Evolutionary conservation across 1,140 invertebrate species (phyloP), one percentile per base, ranked within the genome.

Genomic region (Drosophila leontia): DNA sequence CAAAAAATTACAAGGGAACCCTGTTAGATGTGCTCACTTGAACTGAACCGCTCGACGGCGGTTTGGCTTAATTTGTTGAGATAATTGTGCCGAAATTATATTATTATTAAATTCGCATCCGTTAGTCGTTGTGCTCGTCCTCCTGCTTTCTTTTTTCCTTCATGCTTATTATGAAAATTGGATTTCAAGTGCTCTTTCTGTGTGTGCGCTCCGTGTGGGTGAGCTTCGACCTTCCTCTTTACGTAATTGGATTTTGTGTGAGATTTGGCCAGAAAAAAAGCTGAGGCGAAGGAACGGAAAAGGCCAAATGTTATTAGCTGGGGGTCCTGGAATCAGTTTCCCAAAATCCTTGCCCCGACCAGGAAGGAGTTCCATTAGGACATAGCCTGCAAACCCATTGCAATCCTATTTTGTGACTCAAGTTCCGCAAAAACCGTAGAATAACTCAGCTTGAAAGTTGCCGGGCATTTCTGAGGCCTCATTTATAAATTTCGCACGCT

Each of bases 31-130:
- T 65, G 67, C 60, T 72, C 78, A 84, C 63, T 70, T 77, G 57
- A 80, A 78, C 80, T 63, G 68, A 80, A 78, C 75, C 56, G 81
- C 77, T 65, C 77, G 71, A 78, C 63, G 71, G 81, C 63, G 86
- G 81, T 78, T 90, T 82, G 83, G 86, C 85, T 85, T 85, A 90
- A 90, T 91, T 90, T 90, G 85, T 85, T 85, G 78, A 90, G 85
- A 85, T 90, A 90, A 90, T 90, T 90, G 85, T 90, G 68, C 75
- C 62, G 63, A 85, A 90, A 90, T 90, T 90, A 81, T 88, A 90
- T 87, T 90, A 88, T 85, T 90, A 90, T 91, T 78, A 90, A 90
- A 90, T 85, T 84, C 69, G 78, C 75, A 84, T 67, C 75, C 78
- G 81, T 77, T 84, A 74, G 70, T 45, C 68, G 53, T 56, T 15